Base-by-base conservation (phyloP, 2,888 invertebrate genomes). In the Drosophila subquinaria region DNA sequence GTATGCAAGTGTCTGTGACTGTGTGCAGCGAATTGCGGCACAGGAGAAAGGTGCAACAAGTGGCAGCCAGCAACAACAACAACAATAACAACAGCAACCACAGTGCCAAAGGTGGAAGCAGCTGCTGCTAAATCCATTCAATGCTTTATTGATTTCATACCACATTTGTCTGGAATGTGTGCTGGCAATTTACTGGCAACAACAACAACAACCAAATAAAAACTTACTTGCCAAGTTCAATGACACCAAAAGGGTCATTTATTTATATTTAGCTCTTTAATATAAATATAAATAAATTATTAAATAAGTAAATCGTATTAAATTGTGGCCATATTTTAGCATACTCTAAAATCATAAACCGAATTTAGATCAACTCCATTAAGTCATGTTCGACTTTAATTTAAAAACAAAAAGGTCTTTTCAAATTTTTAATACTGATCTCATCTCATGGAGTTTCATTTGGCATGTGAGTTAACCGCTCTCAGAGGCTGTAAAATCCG, bases 111-210 rank as follows among this genome's bases (percentile, higher is more conserved):
- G 68, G 65, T 69, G 75, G 61, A 65, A 60, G 51, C 79, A 69
- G 68, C 73, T 52, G 71, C 66, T 47, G 57, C 57, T 48, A 63
- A 81, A 73, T 81, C 70, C 77, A 70, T 69, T 73, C 73, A 76
- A 82, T 86, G 69, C 75, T 79, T 85, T 85, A 85, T 88, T 85
- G 84, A 88, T 88, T 85, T 88, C 83, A 85, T 85, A 84, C 78
- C 81, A 82, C 86, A 84, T 84, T 84, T 85, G 73, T 66, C 38
- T 61, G 75, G 70, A 84, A 85, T 84, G 56, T 69, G 53, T 64
- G 69, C 35, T 73, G 67, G 59, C 66, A 73, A 75, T 74, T 75
- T 63, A 42, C 57, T 36, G 5, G 47, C 53, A 47, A 40, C 47
- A 43, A 40, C 47, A 43, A 40, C 27, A 43, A 17, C 53, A 53